A percentile compares a stretch with the other conserved stretches of the same genome.
Evolutionary conservation across 2,113 vertebrate species (phyloP).

Genomic region (Eudyptes chrysolophus): DNA sequence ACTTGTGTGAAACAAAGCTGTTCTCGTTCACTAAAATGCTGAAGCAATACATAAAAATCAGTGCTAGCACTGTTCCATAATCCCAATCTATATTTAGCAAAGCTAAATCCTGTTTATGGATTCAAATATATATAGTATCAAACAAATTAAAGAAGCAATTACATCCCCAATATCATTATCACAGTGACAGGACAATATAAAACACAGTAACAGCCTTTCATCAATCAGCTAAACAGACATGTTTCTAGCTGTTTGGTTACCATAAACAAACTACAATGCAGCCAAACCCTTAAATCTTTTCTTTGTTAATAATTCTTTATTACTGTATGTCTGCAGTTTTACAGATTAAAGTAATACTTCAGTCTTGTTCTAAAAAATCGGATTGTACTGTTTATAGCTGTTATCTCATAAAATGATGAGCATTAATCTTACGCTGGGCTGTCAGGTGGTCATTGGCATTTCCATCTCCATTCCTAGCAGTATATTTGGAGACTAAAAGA

Average conservation of each 20-base stretch:
- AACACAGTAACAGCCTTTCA: not conserved
- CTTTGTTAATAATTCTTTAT: conserved; percentile 15
- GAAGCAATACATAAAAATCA: not conserved
- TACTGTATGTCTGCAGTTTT: not conserved
- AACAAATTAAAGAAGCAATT: not conserved
- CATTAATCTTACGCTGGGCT: conserved; percentile 21
- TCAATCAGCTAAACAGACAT: not conserved
- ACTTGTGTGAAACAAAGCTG: not conserved
- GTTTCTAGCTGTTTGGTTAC: conserved; percentile 2
- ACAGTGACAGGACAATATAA: not conserved
- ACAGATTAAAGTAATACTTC: conserved; percentile 8
- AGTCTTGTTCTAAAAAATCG: not conserved
- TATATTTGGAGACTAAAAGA: conserved; percentile 5
- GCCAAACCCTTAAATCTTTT: not conserved
- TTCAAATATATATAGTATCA: not conserved
- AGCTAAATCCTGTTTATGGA: conserved; percentile 2
- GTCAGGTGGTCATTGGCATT: not conserved
- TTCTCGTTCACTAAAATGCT: conserved; percentile 22
- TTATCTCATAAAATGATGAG: not conserved
- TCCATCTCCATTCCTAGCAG: not conserved
- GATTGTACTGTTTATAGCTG: not conserved
- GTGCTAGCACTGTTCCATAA: not conserved
- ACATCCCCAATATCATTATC: not conserved
- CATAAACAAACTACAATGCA: not conserved
- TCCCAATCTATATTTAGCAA: not conserved